Base-by-base conservation (phyloP, 2,797 vertebrate genomes). In the Cyclopterus lumpus region DNA sequence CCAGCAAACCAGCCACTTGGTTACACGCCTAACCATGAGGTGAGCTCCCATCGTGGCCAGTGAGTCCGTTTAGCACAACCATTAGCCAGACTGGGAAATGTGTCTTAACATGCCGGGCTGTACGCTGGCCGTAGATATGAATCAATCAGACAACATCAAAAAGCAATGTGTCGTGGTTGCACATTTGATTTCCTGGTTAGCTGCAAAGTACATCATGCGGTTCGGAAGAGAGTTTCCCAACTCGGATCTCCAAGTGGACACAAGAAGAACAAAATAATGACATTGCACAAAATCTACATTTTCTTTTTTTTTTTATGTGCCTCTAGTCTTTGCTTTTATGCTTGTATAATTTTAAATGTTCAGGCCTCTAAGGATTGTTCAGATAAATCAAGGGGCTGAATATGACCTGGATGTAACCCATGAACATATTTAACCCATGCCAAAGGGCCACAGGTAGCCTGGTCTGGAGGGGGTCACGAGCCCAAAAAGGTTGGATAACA, bases 1-100 rank as follows among this genome's bases (percentile, higher is more conserved):
- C 8, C 66, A 92, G 62, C 24, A 26, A 58, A 40, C 46, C 34
- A 6, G 44, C 51, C 61, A 77, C 79, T 54, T n/a, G 54, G 54
- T 26, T 38, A 58, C 28, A 79, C 51, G 46, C 34, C 30, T 44
- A 16, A 78, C 49, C 64, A 40, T 1, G 24, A 28, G 24, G 24
- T 26, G 15, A 6, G 22, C 20, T 62, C 32, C 2, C 46, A 22
- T 5, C 8, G 20, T 7, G 6, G 54, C 63, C 54, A 51, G 61
- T 32, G 57, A 66, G 49, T 66, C 49, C 54, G 60, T n/a, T 80
- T 36, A 69, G 28, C 8, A 8, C 36, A 10, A 63, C 44, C 44
- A 20, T 46, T 8, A 46, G 16, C 44, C 18, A 8, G 44, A 46
- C 42, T 44, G 42, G 40, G 42, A 18, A 15, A 8, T 63, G 49